phyloP scores from a whole-genome alignment of 2,113 vertebrate species.

The Hoplias malabaricus region DNA sequence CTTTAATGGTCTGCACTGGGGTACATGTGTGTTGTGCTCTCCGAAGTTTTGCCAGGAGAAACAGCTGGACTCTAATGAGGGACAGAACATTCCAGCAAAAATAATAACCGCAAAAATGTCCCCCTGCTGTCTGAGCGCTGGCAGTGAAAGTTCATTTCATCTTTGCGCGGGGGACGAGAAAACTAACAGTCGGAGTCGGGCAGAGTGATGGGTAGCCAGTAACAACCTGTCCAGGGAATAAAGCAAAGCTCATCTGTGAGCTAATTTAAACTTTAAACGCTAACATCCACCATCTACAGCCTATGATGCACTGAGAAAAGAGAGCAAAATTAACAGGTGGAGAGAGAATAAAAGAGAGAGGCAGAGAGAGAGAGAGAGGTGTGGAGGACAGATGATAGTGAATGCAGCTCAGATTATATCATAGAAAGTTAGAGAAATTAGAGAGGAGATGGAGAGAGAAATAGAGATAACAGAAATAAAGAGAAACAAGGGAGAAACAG shows the following conservation, averaged over 20 bases:
- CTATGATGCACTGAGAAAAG: background rate
- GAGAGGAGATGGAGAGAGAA: background rate
- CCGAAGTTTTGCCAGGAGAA: slow-evolving; percentile 16
- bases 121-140: slow-evolving; percentile 26
- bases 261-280: slow-evolving; percentile 30
- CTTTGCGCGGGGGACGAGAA: slow-evolving; percentile 19
- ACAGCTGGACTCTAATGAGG: slow-evolving; percentile 46
- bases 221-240: slow-evolving; percentile 30
- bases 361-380: slow-evolving; percentile 8
- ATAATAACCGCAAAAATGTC: slow-evolving; percentile 41
- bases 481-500: too few species aligned
- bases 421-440: background rate
- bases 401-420: too few species aligned
- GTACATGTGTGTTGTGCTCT: background rate
- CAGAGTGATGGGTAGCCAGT: slow-evolving; percentile 6
- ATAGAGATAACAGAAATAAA: too few species aligned
- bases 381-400: too few species aligned
- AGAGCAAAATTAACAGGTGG: background rate
- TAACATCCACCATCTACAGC: slow-evolving; percentile 17
- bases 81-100: slow-evolving; percentile 37
- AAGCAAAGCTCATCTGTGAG: slow-evolving; percentile 25
- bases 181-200: slow-evolving; percentile 25
- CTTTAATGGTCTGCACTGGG: slow-evolving; percentile 2
- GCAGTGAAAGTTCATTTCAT: slow-evolving; percentile 14
- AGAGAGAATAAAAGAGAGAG: background rate